Base-by-base conservation (phyloP, 2,888 invertebrate species). In the Aleiodes testaceus region DNA sequence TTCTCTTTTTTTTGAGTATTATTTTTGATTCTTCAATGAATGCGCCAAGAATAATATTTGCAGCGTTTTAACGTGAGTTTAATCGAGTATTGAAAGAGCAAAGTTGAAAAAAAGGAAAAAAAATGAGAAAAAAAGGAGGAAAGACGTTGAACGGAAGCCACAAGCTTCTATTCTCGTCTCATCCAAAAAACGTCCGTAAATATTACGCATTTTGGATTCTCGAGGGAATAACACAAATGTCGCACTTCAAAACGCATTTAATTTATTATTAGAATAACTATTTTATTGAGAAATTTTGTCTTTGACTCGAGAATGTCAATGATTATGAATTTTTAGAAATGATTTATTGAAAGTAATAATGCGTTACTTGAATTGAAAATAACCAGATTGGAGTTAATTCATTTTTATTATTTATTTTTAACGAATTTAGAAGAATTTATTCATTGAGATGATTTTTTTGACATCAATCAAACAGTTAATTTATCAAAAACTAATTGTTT, bases 31-130 rank as follows among this genome's bases (percentile, higher is more conserved):
- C n/a, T 26, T 16, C 14, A 59, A 18, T 18, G 36, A 59, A 36
- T 59, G 59, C 42, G 59, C 59, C 59, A 59, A 36, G 14, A 59
- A 16, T 59, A 59, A 59, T 59, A 59, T 59, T 59, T 59, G 36
- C 3, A 26, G n/a, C 42, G 59, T 59, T 59, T 42, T 42, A 59
- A 42, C 42, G 59, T 30, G 59, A 9, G 42, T 42, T 59, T 42
- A 59, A 53, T 42, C 59, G 59, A 59, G 36, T 59, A 36, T 30
- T 42, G 59, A 59, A 36, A n/a, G 16, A 59, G 36, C 7, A 11
- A 36, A 36, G 36, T 36, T 36, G 47, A 47, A 47, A 47, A 47
- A n/a, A 47, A 47, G 47, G 5, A 11, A 49, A 16, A 49, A 49
- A 49, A 49, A 16, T 26, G n/a, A 26, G 4, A n/a, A n/a, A 12